Base-by-base conservation (phyloP, 2,888 invertebrate genomes). In the Epinotia demarniana region DNA sequence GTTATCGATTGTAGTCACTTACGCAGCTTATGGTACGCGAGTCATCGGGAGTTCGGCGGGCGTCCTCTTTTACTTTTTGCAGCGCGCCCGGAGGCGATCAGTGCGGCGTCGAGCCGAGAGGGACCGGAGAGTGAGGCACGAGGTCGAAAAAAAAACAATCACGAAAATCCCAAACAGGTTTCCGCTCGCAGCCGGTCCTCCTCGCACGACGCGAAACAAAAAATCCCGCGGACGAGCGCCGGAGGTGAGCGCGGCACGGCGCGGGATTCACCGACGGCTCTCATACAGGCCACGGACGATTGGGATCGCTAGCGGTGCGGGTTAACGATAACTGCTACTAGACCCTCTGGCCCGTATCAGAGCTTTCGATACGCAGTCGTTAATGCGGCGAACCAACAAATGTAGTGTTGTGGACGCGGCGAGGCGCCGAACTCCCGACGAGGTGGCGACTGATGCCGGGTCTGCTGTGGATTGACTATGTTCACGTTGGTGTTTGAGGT, bases 151-250 rank as follows among this genome's bases (percentile, higher is more conserved):
- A 93, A 91, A 93, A 92, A 91, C 88, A 88, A 91, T 89, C 89
- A 91, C 91, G 92, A 87, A 92, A 92, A 90, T 87, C 84, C 81
- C 80, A 84, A 90, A 93, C 92, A 81, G 92, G 93, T 93, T 92
- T 88, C 78, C 84, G 86, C 85, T 84, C 86, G 86, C 81, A 83
- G 86, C 85, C 87, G 88, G 88, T 87, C 89, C 90, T 90, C 88
- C 84, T 87, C 88, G 88, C 87, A 84, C 87, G 86, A 87, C 86
- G 86, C 87, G 92, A 92, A 92, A 92, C 82, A 87, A 89, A 91
- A 89, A 92, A 92, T 84, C 83, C 86, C 84, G 87, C 87, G 84
- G 87, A 86, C 88, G 86, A 84, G 84, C 85, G 87, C 83, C 79
- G 79, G 81, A 79, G 84, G 84, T 83, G 61, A 61, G 53, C 53